Evolutionary conservation across 2,797 vertebrate species (phyloP).

Genomic region (Lithobates sylvaticus): DNA sequence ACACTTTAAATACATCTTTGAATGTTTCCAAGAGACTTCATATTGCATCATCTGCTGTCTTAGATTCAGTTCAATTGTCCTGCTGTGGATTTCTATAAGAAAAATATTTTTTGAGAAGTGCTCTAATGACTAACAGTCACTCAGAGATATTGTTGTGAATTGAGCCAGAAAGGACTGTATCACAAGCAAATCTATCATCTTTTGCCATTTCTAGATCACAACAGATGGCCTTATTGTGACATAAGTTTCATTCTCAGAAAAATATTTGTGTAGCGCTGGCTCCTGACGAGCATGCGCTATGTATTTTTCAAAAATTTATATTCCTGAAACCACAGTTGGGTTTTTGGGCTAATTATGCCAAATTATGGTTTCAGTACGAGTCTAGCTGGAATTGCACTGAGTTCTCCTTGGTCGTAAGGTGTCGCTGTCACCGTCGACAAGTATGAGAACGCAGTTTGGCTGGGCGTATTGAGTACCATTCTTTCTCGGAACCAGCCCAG

Average conservation of each 20-base stretch:
- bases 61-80: neutral
- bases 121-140: neutral
- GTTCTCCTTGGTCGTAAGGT: no score
- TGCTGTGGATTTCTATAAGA: neutral
- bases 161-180: neutral
- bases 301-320: no score
- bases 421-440: no score
- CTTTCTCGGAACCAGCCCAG: no score
- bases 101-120: neutral
- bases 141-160: conserved; percentile 4
- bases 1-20: neutral
- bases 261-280: no score
- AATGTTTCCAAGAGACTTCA: neutral
- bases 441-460: no score
- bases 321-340: no score
- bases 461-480: no score
- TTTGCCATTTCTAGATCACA: neutral
- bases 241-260: neutral
- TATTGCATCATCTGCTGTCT: neutral
- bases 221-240: neutral
- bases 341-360: no score
- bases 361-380: no score
- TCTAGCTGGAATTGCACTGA: no score
- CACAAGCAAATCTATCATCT: neutral
- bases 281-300: no score